A percentile compares a stretch with the other conserved stretches of the same genome.
These are phyloP conservation scores for Lates japonicus DNA, from an alignment of 2,797 vertebrate genomes.

Conservation along the genomic window DNA sequence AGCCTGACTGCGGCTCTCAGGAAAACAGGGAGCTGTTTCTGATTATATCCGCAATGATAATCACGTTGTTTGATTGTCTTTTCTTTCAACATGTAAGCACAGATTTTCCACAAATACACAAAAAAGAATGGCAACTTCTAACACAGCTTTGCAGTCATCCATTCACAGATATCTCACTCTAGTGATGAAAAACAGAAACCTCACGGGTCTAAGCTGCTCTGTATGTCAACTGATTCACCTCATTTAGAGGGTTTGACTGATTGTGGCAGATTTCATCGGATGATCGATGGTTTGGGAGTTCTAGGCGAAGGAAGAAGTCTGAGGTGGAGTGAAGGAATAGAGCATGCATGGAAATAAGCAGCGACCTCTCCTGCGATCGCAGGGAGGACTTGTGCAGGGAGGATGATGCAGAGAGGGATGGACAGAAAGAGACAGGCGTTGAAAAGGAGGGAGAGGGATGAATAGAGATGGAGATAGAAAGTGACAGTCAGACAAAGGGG, in stretches of 20 bases:
- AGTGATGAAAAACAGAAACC: not conserved
- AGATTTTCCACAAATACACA: constrained; percentile 43
- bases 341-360: constrained; percentile 21
- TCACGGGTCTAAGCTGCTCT: not conserved
- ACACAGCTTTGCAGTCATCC: not conserved
- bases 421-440: constrained; percentile 74
- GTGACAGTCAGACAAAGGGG: constrained; percentile 70
- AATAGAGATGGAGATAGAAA: constrained; percentile 68
- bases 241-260: constrained; percentile 27
- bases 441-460: constrained; percentile 64
- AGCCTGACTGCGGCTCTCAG: constrained; percentile 4
- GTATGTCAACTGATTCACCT: constrained; percentile 20
- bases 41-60: constrained; percentile 27
- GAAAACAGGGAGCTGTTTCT: constrained; percentile 40
- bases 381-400: constrained; percentile 28
- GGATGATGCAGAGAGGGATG: constrained; percentile 65
- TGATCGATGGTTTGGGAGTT: constrained; percentile 35
- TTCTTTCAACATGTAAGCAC: constrained; percentile 42
- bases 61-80: constrained; percentile 45
- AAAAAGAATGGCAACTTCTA: not conserved
- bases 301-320: constrained; percentile 4
- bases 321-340: constrained; percentile 9
- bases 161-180: not conserved
- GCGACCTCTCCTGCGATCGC: constrained; percentile 18
- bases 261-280: constrained; percentile 24